Base-by-base conservation (phyloP, 2,797 vertebrate genomes). In the Percopsis omiscomaycus region DNA sequence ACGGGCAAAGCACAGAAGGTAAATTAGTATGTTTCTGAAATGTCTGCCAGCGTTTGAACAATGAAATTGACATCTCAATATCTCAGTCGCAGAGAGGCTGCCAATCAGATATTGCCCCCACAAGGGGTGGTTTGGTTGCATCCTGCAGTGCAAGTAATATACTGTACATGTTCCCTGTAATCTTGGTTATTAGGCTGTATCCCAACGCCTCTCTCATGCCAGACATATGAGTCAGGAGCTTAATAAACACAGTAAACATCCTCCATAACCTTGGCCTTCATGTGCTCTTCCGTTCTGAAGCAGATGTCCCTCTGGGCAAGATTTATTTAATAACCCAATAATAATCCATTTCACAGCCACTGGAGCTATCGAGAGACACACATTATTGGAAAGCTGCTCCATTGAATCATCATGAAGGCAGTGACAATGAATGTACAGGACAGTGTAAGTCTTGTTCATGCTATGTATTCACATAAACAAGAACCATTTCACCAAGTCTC, bases 41-140 rank as follows among this genome's bases (percentile, higher is more conserved):
- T 56, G 64, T 58, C 42, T 59, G 50, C 61, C 64, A 66, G 55
- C 55, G 58, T 74, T 52, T 57, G 62, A 87, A 83, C 73, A 76
- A 83, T 81, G 66, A 64, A 77, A 71, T 80, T 82, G 79, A 83
- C 73, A 85, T 74, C 45, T 64, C 66, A 74, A 61, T 42, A 42
- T 42, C 37, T 42, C 37, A 6, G 71, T 28, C 11, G 59, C 53
- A 16, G 37, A 42, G 8, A 42, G 37, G 37, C 37, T 42, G 37
- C 9, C 73, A 76, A 72, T 71, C 74, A 70, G 66, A 81, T 42
- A 64, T 68, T 47, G 60, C 62, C 84, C 62, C 75, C 74, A 27
- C 69, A 61, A 37, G 59, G 78, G 69, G 73, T 75, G 77, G 75
- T 80, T 77, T 63, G 62, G 59, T 64, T 59, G 46, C 66, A 66